phyloP scores from a whole-genome alignment of 2,113 vertebrate genomes.

The Mesitornis unicolor region DNA sequence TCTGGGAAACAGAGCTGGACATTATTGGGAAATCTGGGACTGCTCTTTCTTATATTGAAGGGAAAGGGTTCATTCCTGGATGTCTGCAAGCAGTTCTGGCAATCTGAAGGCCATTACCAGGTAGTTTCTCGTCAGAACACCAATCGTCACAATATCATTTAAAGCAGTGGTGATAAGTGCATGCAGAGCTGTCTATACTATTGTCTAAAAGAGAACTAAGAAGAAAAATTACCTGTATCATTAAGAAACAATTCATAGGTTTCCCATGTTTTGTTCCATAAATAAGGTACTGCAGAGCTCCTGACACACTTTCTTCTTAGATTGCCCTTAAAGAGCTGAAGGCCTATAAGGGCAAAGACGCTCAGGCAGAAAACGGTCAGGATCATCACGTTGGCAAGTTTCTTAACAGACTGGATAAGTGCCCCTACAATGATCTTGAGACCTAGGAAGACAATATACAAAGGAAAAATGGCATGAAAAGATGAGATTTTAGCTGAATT shows the following conservation, averaged over 20 bases:
- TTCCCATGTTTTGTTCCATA: conserved; percentile 71
- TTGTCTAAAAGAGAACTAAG: not conserved
- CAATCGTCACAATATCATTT: not conserved
- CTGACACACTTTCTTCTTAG: conserved; percentile 87
- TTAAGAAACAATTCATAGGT: conserved; percentile 68
- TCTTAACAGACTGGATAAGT: conserved; percentile 94
- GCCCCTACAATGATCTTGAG: conserved; percentile 95
- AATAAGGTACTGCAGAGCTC: conserved; percentile 67
- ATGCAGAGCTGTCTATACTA: not conserved
- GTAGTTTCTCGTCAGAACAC: not conserved
- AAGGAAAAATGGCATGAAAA: not conserved
- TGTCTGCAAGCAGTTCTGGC: not conserved
- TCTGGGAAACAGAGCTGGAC: not conserved
- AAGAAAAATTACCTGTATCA: conserved; percentile 64
- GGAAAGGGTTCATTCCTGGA: not conserved
- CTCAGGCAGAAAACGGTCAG: conserved; percentile 93
- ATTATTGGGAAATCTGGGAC: not conserved
- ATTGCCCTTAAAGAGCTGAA: conserved; percentile 97
- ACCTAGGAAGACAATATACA: conserved; percentile 66
- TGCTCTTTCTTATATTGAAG: not conserved
- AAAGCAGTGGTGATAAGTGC: not conserved
- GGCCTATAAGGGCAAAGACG: conserved; percentile 92
- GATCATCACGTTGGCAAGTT: conserved; percentile 93
- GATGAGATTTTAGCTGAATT: not conserved
- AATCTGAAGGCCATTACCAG: not conserved